A percentile compares a stretch with the other conserved stretches of the same genome.
Evolutionary conservation across 2,797 vertebrate species (phyloP).

Genomic region (Cuniculus paca): DNA sequence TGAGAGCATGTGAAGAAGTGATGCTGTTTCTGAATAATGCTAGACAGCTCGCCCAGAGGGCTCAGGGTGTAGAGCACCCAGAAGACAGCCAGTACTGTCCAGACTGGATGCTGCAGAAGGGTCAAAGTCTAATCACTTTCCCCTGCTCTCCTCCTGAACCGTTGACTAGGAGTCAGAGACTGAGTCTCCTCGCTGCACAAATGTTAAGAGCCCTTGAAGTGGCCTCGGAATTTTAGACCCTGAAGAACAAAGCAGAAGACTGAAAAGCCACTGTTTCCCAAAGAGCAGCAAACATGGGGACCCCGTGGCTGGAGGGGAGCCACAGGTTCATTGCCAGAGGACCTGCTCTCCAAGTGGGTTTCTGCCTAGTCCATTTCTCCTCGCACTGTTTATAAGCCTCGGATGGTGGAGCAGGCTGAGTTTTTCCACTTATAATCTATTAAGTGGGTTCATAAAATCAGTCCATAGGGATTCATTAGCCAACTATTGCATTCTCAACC

Average conservation of each 20-base stretch:
- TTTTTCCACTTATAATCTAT: background rate
- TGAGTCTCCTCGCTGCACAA: background rate
- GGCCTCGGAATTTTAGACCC: background rate
- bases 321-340: background rate
- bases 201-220: background rate
- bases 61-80: accelerated
- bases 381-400: background rate
- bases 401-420: background rate
- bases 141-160: background rate
- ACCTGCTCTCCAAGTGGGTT: background rate
- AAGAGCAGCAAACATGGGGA: background rate
- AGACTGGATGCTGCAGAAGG: accelerated
- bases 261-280: background rate
- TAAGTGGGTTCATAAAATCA: background rate
- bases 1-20: background rate
- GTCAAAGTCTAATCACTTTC: background rate
- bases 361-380: background rate
- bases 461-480: background rate
- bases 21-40: background rate
- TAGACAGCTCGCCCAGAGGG: background rate
- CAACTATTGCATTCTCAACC: background rate
- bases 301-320: background rate
- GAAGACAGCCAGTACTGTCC: background rate
- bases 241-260: background rate
- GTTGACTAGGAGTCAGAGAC: conserved; percentile 17